Evolutionary conservation across 2,888 invertebrate species (phyloP).

Genomic region (Hirtodrosophila cameraria): DNA sequence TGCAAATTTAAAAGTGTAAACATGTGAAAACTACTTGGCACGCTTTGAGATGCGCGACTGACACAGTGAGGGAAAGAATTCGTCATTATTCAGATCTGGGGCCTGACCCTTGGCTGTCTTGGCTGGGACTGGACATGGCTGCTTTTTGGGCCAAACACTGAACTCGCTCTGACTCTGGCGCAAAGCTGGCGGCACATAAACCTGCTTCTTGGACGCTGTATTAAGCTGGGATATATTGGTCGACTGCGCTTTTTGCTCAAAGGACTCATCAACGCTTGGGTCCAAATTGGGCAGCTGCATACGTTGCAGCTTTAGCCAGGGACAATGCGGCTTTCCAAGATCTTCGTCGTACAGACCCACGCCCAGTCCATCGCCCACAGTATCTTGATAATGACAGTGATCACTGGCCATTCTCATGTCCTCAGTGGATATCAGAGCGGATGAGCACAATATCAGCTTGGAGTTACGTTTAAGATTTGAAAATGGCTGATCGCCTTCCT

Average conservation of each 20-base stretch:
- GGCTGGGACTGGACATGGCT: background rate
- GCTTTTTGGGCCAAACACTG: slow-evolving; percentile 30
- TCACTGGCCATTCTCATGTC: slow-evolving; percentile 6
- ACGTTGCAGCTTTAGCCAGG: slow-evolving; percentile 47
- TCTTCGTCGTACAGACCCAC: slow-evolving; percentile 37
- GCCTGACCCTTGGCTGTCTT: slow-evolving; percentile 53
- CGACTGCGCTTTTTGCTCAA: background rate
- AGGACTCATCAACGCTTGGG: background rate
- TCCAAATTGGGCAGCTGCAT: background rate
- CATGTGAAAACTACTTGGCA: slow-evolving; percentile 48
- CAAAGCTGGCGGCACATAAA: slow-evolving; percentile 66
- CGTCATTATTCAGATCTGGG: slow-evolving; percentile 59
- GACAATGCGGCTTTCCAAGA: slow-evolving; percentile 25
- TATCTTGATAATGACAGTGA: slow-evolving; percentile 28
- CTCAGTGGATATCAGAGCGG: background rate
- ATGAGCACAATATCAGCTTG: slow-evolving; percentile 14
- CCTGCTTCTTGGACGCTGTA: slow-evolving; percentile 1
- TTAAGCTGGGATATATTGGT: background rate
- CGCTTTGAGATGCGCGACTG: slow-evolving; percentile 43
- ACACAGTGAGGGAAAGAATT: slow-evolving; percentile 55
- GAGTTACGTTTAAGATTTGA: slow-evolving; percentile 18
- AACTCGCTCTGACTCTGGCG: slow-evolving; percentile 54
- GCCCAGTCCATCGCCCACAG: slow-evolving; percentile 58
- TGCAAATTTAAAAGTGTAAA: slow-evolving; percentile 37
- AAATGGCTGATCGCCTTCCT: slow-evolving; percentile 52